These are phyloP conservation scores for Chlorops oryzae DNA, from an alignment of 1,140 invertebrate genomes.

Conservation along the genomic window DNA sequence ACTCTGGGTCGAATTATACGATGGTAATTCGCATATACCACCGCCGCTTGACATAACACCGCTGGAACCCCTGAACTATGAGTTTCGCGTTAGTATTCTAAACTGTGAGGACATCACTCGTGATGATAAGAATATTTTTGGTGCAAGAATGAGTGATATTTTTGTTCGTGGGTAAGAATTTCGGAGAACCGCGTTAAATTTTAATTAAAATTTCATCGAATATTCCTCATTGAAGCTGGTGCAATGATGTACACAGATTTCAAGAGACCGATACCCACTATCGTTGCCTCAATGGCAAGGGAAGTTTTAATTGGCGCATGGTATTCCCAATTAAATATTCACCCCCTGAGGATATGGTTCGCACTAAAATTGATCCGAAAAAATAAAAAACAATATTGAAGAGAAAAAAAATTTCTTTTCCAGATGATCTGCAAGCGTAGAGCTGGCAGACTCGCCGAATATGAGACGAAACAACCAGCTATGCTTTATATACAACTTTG, in stretches of 20 bases:
- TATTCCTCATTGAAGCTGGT: slow-evolving; percentile 57
- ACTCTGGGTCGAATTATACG: slow-evolving; percentile 86
- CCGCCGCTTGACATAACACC: slow-evolving; percentile 73
- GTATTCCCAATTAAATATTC: slow-evolving; percentile 76
- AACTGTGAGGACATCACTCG: slow-evolving; percentile 69
- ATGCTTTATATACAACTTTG: slow-evolving; percentile 50
- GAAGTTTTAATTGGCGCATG: slow-evolving; percentile 89
- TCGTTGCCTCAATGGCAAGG: slow-evolving; percentile 71
- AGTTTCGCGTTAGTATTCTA: slow-evolving; percentile 78
- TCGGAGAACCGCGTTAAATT: not conserved
- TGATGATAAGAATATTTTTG: slow-evolving; percentile 71
- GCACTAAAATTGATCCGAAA: too few relatives aligned
- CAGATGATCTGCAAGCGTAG: slow-evolving; percentile 40
- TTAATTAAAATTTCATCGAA: slow-evolving; percentile 4
- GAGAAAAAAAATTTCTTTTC: too few relatives aligned
- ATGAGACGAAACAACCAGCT: slow-evolving; percentile 47
- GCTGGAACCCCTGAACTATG: slow-evolving; percentile 66
- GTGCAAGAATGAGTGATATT: slow-evolving; percentile 77
- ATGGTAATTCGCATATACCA: slow-evolving; percentile 54
- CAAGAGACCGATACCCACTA: slow-evolving; percentile 81
- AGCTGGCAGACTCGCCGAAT: slow-evolving; percentile 30
- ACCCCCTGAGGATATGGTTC: slow-evolving; percentile 71
- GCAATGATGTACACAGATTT: slow-evolving; percentile 60
- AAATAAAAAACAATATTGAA: too few relatives aligned
- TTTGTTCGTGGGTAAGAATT: slow-evolving; percentile 72